These are phyloP conservation scores for Eurypyga helias DNA, from an alignment of 2,113 vertebrate species.

Conservation along the genomic window DNA sequence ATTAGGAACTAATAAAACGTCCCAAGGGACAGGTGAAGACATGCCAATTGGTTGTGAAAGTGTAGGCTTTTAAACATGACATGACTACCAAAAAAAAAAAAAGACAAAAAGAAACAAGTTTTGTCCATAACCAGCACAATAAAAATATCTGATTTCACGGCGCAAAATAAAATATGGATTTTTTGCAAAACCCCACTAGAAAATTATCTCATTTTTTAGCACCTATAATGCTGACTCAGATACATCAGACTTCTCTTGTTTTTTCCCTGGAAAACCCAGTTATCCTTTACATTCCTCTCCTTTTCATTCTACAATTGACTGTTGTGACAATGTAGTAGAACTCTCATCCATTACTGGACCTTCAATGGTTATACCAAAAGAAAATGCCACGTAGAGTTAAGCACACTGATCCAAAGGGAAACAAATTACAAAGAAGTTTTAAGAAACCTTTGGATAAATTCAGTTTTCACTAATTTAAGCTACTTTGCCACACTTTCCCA, in stretches of 20 bases:
- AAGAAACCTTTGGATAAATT: background rate
- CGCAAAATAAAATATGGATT: background rate
- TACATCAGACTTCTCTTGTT: background rate
- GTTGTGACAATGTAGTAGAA: background rate
- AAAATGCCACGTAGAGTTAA: fast-evolving
- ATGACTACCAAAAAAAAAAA: background rate
- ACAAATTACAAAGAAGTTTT: background rate
- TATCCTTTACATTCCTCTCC: background rate
- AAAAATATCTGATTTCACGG: background rate
- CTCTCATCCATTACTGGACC: background rate
- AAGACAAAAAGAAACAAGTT: too few relatives aligned
- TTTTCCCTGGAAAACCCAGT: background rate
- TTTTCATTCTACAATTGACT: background rate
- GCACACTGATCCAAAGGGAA: background rate
- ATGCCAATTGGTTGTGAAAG: background rate
- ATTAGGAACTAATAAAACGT: conserved; percentile 38
- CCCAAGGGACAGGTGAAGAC: conserved; percentile 1
- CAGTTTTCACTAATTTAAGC: background rate
- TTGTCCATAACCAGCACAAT: background rate
- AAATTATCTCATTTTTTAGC: background rate
- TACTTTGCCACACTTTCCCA: background rate
- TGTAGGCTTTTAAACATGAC: background rate
- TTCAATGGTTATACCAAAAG: background rate
- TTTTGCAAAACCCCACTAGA: background rate
- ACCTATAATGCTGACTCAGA: background rate